Base-by-base conservation (phyloP, 2,888 invertebrate genomes). In the Lepidonotus clava region DNA sequence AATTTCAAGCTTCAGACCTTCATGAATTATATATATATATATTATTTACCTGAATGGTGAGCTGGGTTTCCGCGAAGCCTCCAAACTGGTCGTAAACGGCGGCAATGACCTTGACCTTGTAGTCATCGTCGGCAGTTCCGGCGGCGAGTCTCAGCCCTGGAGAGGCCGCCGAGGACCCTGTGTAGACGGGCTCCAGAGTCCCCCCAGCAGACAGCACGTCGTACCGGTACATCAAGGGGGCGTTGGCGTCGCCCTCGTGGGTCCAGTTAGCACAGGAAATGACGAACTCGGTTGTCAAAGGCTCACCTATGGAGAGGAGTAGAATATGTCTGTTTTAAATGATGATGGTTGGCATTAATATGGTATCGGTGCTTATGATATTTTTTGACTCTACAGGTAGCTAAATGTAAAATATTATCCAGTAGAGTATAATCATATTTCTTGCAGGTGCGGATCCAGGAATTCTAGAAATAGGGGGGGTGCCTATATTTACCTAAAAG, bases 11-110 rank as follows among this genome's bases (percentile, higher is more conserved):
- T n/a, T n/a, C n/a, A n/a, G n/a, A n/a, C n/a, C n/a, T n/a, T n/a
- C n/a, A n/a, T n/a, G n/a, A n/a, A n/a, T n/a, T n/a, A n/a, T n/a
- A n/a, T n/a, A n/a, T n/a, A n/a, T n/a, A n/a, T 46, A 6, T 56
- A n/a, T 61, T 28, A 24, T 51, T 76, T 28, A 85, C 85, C 85
- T 71, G 5, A 46, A 85, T n/a, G 2, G 76, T 71, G 32, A 71
- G 2, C 18, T 38, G 71, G 32, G 46, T 71, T 36, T 85, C 71
- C 18, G 51, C 46, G 32, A 71, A 51, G 41, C 71, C 67, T 24
- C 71, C 71, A n/a, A 32, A 71, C 24, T 28, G 46, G 34, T 85
- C 85, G 32, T 28, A 71, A n/a, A 85, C 36, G 14, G 46, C 38
- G 1, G 85, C 85, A 8, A 46, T 32, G 0, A 85, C 41, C 21